Base-by-base conservation (phyloP, 1,140 invertebrate genomes). In the Dreissena polymorpha region DNA sequence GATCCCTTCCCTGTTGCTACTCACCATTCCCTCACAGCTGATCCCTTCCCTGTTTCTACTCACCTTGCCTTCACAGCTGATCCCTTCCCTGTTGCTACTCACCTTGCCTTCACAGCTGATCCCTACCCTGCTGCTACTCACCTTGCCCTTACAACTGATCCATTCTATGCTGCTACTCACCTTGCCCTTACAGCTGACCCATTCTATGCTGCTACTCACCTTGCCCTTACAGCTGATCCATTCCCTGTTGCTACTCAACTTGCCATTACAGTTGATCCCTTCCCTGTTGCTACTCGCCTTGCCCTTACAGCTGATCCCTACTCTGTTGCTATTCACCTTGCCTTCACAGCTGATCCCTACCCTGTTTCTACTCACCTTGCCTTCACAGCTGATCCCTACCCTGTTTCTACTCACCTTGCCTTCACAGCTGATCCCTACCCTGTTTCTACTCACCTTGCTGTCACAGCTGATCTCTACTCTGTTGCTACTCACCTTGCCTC, bases 311-410 rank as follows among this genome's bases (percentile, higher is more conserved):
- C n/a, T 85, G 23, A 85, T 29, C 13, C 68, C 77, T 29, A 85
- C 75, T 79, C 72, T n/a, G n/a, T n/a, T n/a, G n/a, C n/a, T n/a
- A n/a, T n/a, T 70, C 74, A 85, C 84, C 64, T 73, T 79, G 39
- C 70, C 69, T 16, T 70, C 60, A 70, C 84, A 85, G 39, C n/a
- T 85, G 23, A 85, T 29, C 13, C 68, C 77, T 29, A 85, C 75
- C n/a, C n/a, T n/a, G n/a, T n/a, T n/a, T n/a, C n/a, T n/a, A 85
- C 72, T 70, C 74, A 85, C 84, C 64, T 73, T 79, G 39, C 70
- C 69, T 16, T 70, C 60, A 70, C 84, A 85, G 39, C n/a, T 85
- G 23, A 85, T 29, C 13, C 68, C 77, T 29, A 85, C 75, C n/a
- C n/a, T n/a, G n/a, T n/a, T n/a, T n/a, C n/a, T n/a, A 85, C 72